Percentiles rank a stretch among this genome's conserved stretches.
Conservation (phyloP, 2,797 vertebrate genomes). For the Smutsia temminckii region DNA sequence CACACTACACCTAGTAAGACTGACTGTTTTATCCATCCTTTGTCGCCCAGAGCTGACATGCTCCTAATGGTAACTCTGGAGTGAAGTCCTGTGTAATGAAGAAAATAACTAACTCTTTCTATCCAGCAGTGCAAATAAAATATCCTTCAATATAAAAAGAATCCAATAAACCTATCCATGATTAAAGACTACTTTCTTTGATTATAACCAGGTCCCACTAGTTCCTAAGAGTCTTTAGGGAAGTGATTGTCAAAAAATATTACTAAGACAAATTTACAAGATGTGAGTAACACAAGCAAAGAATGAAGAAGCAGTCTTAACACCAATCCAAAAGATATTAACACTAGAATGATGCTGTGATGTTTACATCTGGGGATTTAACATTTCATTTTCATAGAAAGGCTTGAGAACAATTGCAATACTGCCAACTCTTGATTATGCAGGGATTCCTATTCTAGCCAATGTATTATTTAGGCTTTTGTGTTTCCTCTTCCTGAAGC, state of each 20-base stretch:
- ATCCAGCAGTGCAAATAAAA: slow-evolving; percentile 51
- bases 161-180: slow-evolving; percentile 3
- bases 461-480: background rate
- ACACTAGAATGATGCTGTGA: background rate
- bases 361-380: background rate
- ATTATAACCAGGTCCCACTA: background rate
- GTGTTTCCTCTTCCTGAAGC: slow-evolving; percentile 21
- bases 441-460: slow-evolving; percentile 9
- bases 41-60: slow-evolving; percentile 61
- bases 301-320: background rate
- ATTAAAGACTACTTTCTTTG: slow-evolving; percentile 21
- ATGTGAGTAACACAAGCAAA: background rate
- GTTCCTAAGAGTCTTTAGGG: background rate
- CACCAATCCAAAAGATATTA: background rate
- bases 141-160: slow-evolving; percentile 65
- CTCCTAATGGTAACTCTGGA: slow-evolving; percentile 53
- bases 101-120: slow-evolving; percentile 52
- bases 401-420: background rate
- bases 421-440: background rate
- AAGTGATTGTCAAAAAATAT: slow-evolving; percentile 34
- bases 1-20: slow-evolving; percentile 55
- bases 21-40: background rate
- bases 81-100: slow-evolving; percentile 55
- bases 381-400: background rate
- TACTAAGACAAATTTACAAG: background rate